Base-by-base conservation (phyloP, 2,113 vertebrate species). In the Cyphomyrus plagiostoma region DNA sequence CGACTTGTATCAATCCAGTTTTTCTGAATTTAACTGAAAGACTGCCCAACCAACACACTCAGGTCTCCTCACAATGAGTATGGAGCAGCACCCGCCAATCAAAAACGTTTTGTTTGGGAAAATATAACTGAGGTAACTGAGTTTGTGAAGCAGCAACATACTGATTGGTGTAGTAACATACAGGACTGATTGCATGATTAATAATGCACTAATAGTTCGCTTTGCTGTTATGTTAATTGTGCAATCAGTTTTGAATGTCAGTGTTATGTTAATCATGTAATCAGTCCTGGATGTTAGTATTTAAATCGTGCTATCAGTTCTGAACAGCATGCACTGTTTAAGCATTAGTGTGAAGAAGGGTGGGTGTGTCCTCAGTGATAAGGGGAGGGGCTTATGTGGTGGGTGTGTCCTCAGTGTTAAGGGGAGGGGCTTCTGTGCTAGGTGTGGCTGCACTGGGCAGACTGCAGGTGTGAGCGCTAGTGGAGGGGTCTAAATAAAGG, bases 241-340 rank as follows among this genome's bases (percentile, higher is more conserved):
- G 49, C 50, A 87, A 87, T 87, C 84, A 86, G 4, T 49, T 86
- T 46, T 86, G 26, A 86, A 86, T 86, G 84, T 86, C 84, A 86
- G 26, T 86, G 49, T 86, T 86, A 86, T 86, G 84, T 86, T 86
- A 86, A 86, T 86, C 84, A 35, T 52, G 48, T 46, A 86, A 86
- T 86, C 85, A 87, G 85, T 56, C 30, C 49, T 86, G 49, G 48
- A 87, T 87, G 85, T 53, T 19, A 87, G 49, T 87, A 87, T 87
- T 53, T 87, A 56, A 53, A 87, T 87, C 15, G 39, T 56, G 85
- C 30, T 30, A n/a, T 53, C 85, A 35, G 30, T 35, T 19, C 85
- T 53, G 49, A 87, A 87, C 50, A 35, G 48, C 50, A 87, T 42
- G 23, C 48, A 30, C 0, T 7, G 50, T 84, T 84, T 23, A 84